phyloP scores from a whole-genome alignment of 2,113 vertebrate species.

The Phylloscopus trochilus region DNA sequence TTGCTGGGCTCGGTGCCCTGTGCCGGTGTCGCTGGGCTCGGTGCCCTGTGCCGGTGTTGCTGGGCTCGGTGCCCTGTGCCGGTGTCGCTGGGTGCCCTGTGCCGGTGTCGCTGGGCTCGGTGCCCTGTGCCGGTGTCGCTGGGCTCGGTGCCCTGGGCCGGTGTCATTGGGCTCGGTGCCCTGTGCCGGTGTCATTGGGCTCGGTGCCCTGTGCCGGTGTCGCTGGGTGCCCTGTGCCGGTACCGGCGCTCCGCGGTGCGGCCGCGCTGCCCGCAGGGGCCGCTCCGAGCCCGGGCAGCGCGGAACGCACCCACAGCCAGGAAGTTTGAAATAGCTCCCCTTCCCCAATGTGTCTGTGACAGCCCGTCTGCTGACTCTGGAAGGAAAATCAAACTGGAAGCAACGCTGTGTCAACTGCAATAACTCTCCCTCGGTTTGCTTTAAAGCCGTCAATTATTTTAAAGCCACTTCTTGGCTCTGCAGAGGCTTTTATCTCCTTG shows the following conservation, averaged over 20 bases:
- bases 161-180: no score
- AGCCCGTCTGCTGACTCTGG: background rate
- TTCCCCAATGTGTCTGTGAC: background rate
- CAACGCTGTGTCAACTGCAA: background rate
- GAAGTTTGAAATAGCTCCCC: background rate
- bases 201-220: no score
- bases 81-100: no score
- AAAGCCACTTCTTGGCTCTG: background rate
- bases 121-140: no score
- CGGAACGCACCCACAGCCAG: accelerated
- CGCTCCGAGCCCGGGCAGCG: background rate
- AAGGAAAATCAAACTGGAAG: background rate
- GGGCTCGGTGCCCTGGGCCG: no score
- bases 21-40: no score
- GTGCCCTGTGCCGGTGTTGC: no score
- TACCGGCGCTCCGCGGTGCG: background rate
- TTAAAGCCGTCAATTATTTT: background rate
- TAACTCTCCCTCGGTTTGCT: background rate
- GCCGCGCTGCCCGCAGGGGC: background rate
- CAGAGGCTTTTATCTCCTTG: background rate
- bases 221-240: no score
- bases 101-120: no score
- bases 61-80: no score
- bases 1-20: no score
- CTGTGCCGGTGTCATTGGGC: no score